Evolutionary conservation across 2,113 vertebrate genomes (phyloP), one percentile per base, ranked within the genome.

Genomic region (Neolamprologus hecqui): DNA sequence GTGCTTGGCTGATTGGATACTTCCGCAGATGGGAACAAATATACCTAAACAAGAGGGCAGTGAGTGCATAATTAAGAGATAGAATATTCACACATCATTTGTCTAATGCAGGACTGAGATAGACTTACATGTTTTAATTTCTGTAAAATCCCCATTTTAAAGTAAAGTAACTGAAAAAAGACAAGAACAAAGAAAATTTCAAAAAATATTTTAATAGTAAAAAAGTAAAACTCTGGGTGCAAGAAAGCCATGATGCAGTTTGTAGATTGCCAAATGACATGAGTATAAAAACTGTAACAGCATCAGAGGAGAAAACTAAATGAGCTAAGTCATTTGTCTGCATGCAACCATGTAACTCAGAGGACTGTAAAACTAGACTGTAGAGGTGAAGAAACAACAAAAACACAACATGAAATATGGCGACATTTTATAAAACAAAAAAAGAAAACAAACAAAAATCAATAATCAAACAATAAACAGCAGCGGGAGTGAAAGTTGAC

Each of bases 121-220:
- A 77, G 26, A 77, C 10, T 19, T 17, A 49, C 15, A n/a, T 47
- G 14, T 47, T 47, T 47, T 75, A 1, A 11, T 75, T 77, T 51
- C 15, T 19, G 23, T 51, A 33, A 80, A 85, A 65, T 5, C 12
- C 23, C 0, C 4, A 14, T 37, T 33, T 3, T 28, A 58, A 33
- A 82, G 4, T 31, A 28, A 81, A 13, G 17, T 47, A 35, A 28
- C 4, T 23, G 11, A 79, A 11, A 84, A 63, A 86, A 6, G 10
- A 81, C 5, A 6, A 35, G 6, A 28, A 51, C 1, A 23, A 37
- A 84, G 3, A 84, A 47, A 81, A 92, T 81, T 82, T 21, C 79
- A 84, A 92, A 86, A 45, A 57, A 12, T 1, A n/a, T 88, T 55
- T 89, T 89, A 86, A 35, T 90, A n/a, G 15, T 82, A 75, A 82